Evolutionary conservation across 2,888 invertebrate genomes (phyloP), one percentile per base, ranked within the genome.

Genomic region (Acrobeloides nanus): DNA sequence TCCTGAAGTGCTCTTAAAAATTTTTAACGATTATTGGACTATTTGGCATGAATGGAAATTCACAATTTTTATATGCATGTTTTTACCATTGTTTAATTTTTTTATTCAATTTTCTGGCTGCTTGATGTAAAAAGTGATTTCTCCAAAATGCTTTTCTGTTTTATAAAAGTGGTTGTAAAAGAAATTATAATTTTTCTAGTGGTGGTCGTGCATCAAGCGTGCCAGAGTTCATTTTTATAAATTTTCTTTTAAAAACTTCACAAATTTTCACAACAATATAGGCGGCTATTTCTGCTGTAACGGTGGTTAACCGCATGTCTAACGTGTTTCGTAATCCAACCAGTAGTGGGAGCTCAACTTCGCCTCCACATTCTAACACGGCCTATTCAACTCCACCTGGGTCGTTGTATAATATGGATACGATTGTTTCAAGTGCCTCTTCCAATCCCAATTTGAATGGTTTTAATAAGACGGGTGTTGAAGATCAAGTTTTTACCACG

Each of bases 261-360:
- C 18, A 48, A 46, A 38, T 56, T 21, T 27, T 32, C 31, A 25
- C 39, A 21, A 48, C 33, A 17, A 17, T 52, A 51, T 31, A 70
- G 70, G 70, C 70, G 43, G 71, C 67, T 46, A 70, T 70, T 38
- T 68, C 70, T 33, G 70, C 70, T 32, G 71, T 70, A 38, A 65
- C 66, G 44, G 64, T 72, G 63, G 66, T 70, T 47, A 68, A 66
- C 18, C 56, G 70, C 24, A 70, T 70, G 71, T 46, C 20, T 10
- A 57, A 50, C 42, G 61, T 48, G 20, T 59, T 64, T 44, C 53
- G 60, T 33, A 49, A 26, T 24, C 41, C 48, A 24, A 49, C 61
- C 21, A 59, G 51, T 20, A 42, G 43, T 33, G 39, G 42, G 27
- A 34, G 48, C 25, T 41, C 52, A 15, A 35, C 25, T 32, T 39